Base-by-base conservation (phyloP, 2,888 invertebrate genomes). In the Phyllotreta striolata region DNA sequence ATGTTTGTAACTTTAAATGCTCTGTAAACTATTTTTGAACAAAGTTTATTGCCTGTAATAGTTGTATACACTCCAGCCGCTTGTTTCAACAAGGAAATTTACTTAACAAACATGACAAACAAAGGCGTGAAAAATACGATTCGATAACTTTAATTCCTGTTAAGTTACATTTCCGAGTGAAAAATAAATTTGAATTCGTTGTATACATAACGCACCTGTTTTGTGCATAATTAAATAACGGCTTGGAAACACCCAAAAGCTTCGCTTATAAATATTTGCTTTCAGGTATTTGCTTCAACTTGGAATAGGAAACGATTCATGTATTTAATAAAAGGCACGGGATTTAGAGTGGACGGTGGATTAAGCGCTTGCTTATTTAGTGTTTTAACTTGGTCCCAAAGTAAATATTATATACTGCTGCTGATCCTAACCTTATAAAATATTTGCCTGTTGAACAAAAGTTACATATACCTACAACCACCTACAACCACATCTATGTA, bases 91-190 rank as follows among this genome's bases (percentile, higher is more conserved):
- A 56, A 56, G 44, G 56, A 37, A 56, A 44, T 56, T 35, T 56
- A 56, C 44, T 12, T 37, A 56, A 44, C 44, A 56, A 43, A 44
- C 44, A 35, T 34, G 34, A 9, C 35, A 56, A 43, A 56, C 44
- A 43, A 56, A 56, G 44, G 37, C 12, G 46, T 56, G 56, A 38
- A 52, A 52, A 52, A 52, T 52, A 52, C 39, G 52, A 52, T 52
- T 52, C 6, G 12, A 38, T 52, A 38, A 52, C 14, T 52, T 52
- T 52, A 38, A 38, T 52, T 12, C 38, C 39, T 12, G 52, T 52
- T 24, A 24, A 24, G 24, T 24, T 52, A 38, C 37, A 52, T 52
- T 38, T 52, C 9, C 38, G 9, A 52, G 13, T 13, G 37, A 52
- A 52, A 52, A 37, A 12, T 52, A 52, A 52, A 52, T 52, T 52